Evolutionary conservation across 2,797 vertebrate genomes (phyloP), one percentile per base, ranked within the genome.

Genomic region (Knipowitschia caucasica): DNA sequence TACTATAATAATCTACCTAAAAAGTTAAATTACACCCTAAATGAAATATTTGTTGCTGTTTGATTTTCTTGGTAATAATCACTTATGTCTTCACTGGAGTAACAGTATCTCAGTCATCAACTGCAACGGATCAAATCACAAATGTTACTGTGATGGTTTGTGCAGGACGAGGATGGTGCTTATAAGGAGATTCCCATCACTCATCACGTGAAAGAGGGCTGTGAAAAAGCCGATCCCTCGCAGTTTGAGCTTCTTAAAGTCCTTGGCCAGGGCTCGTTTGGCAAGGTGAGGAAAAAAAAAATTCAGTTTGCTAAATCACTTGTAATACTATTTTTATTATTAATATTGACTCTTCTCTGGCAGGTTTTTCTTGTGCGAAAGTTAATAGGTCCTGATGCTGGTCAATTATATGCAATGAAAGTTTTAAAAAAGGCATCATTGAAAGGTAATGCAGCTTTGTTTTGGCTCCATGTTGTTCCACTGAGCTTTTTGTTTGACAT

Each of bases 401-500:
- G 91, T 49, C 95, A 98, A 83, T 92, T 99, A 79, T 98, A 98
- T 92, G 96, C 96, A 90, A 99, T 99, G 96, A 99, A 99, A 92
- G 95, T 98, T 73, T 85, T 98, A 81, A 98, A 97, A 86, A 99
- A 98, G 86, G 96, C 96, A 78, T 97, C 95, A 77, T 90, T 98
- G 80, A 98, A 99, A 97, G 96, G 96, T 98, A 89, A 11, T 1
- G 1, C 36, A 12, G 9, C 18, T 15, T 50, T 47, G 10, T 14
- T 29, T 27, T 40, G 27, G 8, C 21, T 42, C 4, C 52, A 35
- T 2, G 7, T 31, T 43, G 3, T 12, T 58, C 61, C 55, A 43
- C 62, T 58, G 50, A 68, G 50, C 68, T 33, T 30, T 7, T 58
- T 52, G 51, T 53, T 59, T 27, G 54, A 42, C 61, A 65, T 25